A percentile compares a stretch with the other conserved stretches of the same genome.
phyloP scores from a whole-genome alignment of 2,113 vertebrate species.

The Melospiza georgiana region DNA sequence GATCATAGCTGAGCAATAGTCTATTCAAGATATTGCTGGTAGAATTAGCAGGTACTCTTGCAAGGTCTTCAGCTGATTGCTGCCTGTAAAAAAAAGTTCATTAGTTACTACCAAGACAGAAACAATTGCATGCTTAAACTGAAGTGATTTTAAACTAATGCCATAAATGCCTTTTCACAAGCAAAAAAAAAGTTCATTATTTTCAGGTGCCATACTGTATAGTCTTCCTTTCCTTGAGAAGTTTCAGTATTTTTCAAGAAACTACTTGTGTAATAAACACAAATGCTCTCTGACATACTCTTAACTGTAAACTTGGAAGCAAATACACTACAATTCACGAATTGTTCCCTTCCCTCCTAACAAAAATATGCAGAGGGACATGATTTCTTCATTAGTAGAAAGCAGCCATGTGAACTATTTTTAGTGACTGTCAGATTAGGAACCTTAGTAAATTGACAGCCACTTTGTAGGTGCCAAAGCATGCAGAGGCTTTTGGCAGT shows the following conservation, averaged over 20 bases:
- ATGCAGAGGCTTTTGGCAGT: slow-evolving; percentile 5
- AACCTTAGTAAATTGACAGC: slow-evolving; percentile 10
- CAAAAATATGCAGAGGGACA: background rate
- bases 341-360: background rate
- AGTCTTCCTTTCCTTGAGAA: background rate
- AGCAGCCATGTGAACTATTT: slow-evolving; percentile 27
- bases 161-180: background rate
- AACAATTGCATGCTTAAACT: background rate
- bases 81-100: slow-evolving; percentile 76
- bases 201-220: background rate
- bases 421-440: slow-evolving; percentile 40
- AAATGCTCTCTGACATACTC: background rate
- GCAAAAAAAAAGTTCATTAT: background rate
- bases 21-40: slow-evolving; percentile 97
- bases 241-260: background rate
- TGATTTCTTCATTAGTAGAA: background rate
- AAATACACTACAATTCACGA: background rate
- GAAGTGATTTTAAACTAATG: background rate
- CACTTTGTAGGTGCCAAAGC: slow-evolving; percentile 12
- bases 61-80: slow-evolving; percentile 92
- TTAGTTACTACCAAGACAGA: background rate
- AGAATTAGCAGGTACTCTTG: slow-evolving; percentile 90
- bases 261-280: background rate
- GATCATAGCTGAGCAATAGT: slow-evolving; percentile 92
- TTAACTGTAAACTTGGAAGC: background rate